phyloP scores from a whole-genome alignment of 2,113 vertebrate species.

The Paraplagusia blochii region DNA sequence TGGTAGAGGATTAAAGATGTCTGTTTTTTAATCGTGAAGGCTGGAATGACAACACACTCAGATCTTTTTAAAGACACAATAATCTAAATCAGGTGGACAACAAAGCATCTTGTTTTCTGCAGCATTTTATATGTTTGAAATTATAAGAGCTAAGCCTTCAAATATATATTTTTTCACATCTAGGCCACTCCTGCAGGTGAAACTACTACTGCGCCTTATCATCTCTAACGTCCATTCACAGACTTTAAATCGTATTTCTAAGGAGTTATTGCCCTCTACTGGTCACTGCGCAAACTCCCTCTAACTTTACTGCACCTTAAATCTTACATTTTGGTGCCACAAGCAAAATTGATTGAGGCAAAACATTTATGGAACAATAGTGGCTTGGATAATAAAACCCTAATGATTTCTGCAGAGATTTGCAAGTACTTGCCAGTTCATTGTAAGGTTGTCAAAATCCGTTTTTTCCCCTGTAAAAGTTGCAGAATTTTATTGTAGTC shows the following conservation, averaged over 20 bases:
- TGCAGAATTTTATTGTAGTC: slow-evolving; percentile 35
- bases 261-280: slow-evolving; percentile 69
- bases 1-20: no score
- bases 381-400: no score
- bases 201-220: slow-evolving; percentile 40
- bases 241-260: slow-evolving; percentile 54
- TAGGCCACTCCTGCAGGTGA: slow-evolving; percentile 35
- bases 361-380: not conserved
- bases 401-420: no score
- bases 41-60: no score
- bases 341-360: not conserved
- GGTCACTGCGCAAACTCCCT: slow-evolving; percentile 46
- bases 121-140: slow-evolving; percentile 2
- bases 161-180: slow-evolving; percentile 29
- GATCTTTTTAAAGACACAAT: not conserved
- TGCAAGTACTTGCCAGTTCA: no score
- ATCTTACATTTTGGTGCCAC: slow-evolving; percentile 5
- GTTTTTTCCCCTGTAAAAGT: slow-evolving; percentile 2
- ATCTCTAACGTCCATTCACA: slow-evolving; percentile 31
- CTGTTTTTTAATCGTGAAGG: no score
- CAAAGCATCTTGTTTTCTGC: no score
- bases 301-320: not conserved
- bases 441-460: no score
- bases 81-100: no score
- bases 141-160: slow-evolving; percentile 2